These are phyloP conservation scores for Esox masquinongy DNA, from an alignment of 2,797 vertebrate species.

Conservation along the genomic window DNA sequence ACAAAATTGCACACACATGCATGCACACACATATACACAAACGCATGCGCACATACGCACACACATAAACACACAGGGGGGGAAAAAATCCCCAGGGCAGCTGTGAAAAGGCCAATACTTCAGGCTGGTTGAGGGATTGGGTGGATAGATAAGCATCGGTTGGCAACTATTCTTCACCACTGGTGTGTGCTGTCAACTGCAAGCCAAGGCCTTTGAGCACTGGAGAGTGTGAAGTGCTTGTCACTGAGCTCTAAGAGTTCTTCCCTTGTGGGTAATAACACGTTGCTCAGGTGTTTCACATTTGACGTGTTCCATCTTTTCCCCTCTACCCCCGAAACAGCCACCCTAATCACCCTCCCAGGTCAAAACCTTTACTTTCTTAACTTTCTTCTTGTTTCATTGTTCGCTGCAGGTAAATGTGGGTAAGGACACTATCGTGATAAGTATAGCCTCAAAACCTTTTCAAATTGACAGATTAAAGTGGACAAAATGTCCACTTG, in stretches of 20 bases:
- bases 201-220: constrained; percentile 23
- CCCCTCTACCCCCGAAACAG: constrained; percentile 6
- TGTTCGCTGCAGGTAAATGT: constrained; percentile 1
- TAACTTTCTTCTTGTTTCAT: constrained; percentile 8
- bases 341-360: not conserved
- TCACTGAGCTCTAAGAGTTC: constrained; percentile 32
- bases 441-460: not conserved
- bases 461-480: not conserved
- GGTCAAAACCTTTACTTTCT: not conserved
- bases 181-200: constrained; percentile 36
- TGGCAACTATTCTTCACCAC: constrained; percentile 17
- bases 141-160: constrained; percentile 26
- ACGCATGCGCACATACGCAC: constrained; percentile 15
- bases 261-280: constrained; percentile 29
- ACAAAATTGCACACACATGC: constrained; percentile 16
- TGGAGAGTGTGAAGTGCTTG: constrained; percentile 28
- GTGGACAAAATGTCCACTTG: not conserved
- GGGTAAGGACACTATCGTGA: constrained; percentile 3
- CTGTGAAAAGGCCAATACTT: constrained; percentile 14
- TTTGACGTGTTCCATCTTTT: not conserved
- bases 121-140: constrained; percentile 11
- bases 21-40: constrained; percentile 19
- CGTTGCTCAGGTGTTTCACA: constrained; percentile 22
- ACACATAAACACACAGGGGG: constrained; percentile 1
- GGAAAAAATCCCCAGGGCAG: not conserved